A percentile compares a stretch with the other conserved stretches of the same genome.
Conservation (phyloP, 2,888 invertebrate species). For the Zhengitettix transpicula region DNA sequence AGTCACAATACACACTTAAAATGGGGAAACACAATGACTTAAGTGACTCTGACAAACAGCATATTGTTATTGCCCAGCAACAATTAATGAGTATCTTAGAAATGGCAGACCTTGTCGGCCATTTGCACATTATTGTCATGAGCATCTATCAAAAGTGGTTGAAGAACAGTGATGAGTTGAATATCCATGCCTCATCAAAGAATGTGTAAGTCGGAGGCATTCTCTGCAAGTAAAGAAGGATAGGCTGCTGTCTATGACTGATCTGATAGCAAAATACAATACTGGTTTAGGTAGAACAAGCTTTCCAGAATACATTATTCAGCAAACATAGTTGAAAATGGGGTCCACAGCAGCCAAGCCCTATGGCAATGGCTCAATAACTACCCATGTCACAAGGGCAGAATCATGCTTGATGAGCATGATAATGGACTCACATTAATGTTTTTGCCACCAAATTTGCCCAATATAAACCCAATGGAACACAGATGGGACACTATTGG, state of each 20-base stretch:
- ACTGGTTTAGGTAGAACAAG: neutral
- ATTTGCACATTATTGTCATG: neutral
- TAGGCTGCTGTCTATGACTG: neutral
- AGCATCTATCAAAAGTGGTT: neutral
- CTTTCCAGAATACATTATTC: neutral
- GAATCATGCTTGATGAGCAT: neutral
- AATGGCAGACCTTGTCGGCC: neutral
- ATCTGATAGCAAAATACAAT: neutral
- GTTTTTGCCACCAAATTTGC: neutral
- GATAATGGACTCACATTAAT: neutral
- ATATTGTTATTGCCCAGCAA: neutral
- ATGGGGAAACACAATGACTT: neutral
- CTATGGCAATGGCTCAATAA: neutral
- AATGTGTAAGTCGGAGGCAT: neutral
- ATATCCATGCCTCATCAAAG: neutral
- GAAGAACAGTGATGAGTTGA: neutral
- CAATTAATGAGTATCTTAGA: neutral
- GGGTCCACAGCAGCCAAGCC: neutral
- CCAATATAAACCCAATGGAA: neutral
- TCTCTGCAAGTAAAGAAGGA: neutral
- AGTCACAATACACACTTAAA: neutral
- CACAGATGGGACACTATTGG: neutral
- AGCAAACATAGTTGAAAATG: neutral
- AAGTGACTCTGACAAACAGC: neutral
- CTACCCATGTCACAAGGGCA: neutral